These are phyloP conservation scores for Podilymbus podiceps DNA, from an alignment of 2,113 vertebrate genomes.

Conservation along the genomic window DNA sequence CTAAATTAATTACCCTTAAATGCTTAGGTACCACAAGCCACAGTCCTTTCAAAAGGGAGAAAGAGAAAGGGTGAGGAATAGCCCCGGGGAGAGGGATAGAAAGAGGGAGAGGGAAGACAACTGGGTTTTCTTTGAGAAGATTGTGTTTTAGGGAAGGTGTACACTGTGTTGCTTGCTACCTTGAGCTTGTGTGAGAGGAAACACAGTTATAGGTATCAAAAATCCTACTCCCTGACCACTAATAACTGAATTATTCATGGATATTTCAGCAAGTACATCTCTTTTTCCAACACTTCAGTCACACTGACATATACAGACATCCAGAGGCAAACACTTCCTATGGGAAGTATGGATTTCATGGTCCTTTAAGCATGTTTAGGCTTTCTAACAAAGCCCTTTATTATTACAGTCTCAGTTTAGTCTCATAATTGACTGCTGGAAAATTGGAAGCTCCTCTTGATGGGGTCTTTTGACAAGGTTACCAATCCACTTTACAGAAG, in stretches of 20 bases:
- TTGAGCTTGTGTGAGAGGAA: neutral
- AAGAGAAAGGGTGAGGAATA: neutral
- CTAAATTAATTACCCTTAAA: neutral
- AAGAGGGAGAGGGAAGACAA: neutral
- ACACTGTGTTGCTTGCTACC: neutral
- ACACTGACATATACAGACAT: neutral
- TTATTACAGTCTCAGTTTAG: conserved; percentile 8
- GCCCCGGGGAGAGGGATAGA: neutral
- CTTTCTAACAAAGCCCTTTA: conserved; percentile 40
- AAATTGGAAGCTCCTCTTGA: conserved; percentile 23
- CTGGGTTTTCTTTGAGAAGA: neutral
- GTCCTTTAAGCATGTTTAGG: conserved; percentile 20
- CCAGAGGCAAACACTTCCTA: neutral
- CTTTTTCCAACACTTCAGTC: conserved; percentile 16
- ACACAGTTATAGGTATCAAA: neutral
- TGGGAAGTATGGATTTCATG: conserved; percentile 32
- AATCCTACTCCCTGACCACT: neutral
- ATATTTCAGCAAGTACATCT: neutral
- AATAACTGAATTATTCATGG: conserved; percentile 14
- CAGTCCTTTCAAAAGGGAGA: neutral
- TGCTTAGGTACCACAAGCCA: neutral
- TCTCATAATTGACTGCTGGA: conserved; percentile 31
- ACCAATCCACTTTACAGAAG: conserved; percentile 34
- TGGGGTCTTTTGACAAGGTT: conserved; percentile 35
- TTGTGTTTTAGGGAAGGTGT: neutral